Base-by-base conservation (phyloP, 2,888 invertebrate genomes). In the Heliconius ismenius region DNA sequence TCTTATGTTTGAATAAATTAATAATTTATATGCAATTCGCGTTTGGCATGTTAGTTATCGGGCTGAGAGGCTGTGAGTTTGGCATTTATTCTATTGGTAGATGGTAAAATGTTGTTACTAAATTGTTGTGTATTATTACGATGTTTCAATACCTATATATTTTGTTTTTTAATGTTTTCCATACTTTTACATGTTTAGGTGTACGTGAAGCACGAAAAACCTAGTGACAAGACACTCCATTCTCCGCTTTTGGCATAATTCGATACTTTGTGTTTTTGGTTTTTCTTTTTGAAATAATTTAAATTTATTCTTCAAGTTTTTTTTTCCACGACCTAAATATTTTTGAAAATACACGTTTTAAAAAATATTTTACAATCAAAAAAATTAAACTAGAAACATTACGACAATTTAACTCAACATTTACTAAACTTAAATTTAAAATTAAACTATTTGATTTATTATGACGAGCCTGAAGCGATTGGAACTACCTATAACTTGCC, bases 401-500 rank as follows among this genome's bases (percentile, higher is more conserved):
- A 49, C n/a, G 10, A 58, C 11, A 21, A 58, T n/a, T 9, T 10
- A n/a, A n/a, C 58, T 58, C n/a, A n/a, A 58, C n/a, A 62, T 62
- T 4, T 26, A 62, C 26, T 26, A 26, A 62, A 6, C 32, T 18
- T 49, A 32, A 11, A 28, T 15, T 21, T 18, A 2, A 43, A 36
- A 36, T 60, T 24, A 24, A 21, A 21, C 26, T 43, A 36, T 62
- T 18, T 63, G 43, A 62, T 73, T 73, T 63, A 73, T 73, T 26
- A 43, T 13, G 43, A 60, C 26, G 21, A 43, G 28, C 63, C 26
- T 21, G 39, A 62, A 21, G 62, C 62, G 21, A 21, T 62, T 43
- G 39, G 18, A 60, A 76, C 75, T 78, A 80, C 80, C 79, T 76
- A 80, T 72, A 74, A 76, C 78, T 80, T 83, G 82, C 84, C 85